Percentiles rank a stretch among this genome's conserved stretches.
Evolutionary conservation across 2,797 vertebrate species (phyloP).

Genomic region (Anas acuta): DNA sequence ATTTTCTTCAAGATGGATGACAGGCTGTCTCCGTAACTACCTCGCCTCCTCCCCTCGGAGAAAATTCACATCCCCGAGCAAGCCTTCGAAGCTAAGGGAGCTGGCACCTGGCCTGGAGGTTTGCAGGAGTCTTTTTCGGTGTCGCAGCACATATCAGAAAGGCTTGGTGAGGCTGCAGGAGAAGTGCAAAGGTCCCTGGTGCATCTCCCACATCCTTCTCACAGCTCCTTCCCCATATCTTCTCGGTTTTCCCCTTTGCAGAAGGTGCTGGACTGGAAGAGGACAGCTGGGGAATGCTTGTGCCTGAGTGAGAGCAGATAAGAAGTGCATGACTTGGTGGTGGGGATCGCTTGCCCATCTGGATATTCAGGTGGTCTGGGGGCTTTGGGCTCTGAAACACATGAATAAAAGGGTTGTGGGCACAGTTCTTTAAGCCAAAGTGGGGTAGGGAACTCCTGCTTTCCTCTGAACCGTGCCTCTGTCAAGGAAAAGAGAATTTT

Average conservation of each 20-base stretch:
- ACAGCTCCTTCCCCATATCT: neutral
- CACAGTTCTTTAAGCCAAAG: neutral
- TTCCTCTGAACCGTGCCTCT: accelerated
- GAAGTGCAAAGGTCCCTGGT: neutral
- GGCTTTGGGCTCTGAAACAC: neutral
- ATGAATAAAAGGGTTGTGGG: neutral
- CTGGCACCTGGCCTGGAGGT: slow-evolving; percentile 27
- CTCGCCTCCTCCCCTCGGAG: neutral
- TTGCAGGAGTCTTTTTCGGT: neutral
- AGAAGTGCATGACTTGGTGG: neutral
- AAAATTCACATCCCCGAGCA: neutral
- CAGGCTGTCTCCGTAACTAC: slow-evolving; percentile 12
- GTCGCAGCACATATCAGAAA: neutral
- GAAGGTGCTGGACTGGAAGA: neutral
- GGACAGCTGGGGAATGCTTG: neutral
- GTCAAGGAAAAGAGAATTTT: neutral
- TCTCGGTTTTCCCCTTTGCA: neutral
- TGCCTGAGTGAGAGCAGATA: neutral
- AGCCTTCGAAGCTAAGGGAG: neutral
- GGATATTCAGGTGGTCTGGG: neutral
- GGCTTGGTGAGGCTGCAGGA: neutral
- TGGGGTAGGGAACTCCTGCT: neutral
- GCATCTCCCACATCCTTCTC: accelerated
- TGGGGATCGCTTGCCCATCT: neutral
- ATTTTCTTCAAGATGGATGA: slow-evolving; percentile 71